Conservation (phyloP, 2,888 invertebrate species). For the Melanostoma scalare region DNA sequence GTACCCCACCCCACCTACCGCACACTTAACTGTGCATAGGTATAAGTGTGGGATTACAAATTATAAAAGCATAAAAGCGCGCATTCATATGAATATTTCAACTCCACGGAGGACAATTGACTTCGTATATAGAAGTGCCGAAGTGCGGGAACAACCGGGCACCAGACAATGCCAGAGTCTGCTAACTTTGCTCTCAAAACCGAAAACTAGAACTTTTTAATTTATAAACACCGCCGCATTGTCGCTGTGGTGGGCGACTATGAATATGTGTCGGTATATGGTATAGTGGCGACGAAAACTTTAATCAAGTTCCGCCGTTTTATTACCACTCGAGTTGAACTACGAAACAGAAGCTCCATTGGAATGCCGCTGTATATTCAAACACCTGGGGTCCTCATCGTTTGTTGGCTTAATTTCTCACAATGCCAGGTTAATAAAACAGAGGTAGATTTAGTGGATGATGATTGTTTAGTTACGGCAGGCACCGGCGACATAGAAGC, state of each 20-base stretch:
- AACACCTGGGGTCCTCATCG: constrained; percentile 53
- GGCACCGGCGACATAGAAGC: neutral
- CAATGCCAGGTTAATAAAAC: constrained; percentile 68
- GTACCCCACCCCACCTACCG: constrained; percentile 8
- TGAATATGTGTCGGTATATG: no score
- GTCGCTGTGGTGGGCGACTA: constrained; percentile 12
- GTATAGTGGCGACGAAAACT: constrained; percentile 53
- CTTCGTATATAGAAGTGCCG: neutral
- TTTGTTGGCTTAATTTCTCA: constrained; percentile 61
- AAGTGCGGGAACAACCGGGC: constrained; percentile 7
- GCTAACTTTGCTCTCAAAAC: constrained; percentile 52
- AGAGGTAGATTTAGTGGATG: constrained; percentile 66
- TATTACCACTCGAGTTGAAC: constrained; percentile 55
- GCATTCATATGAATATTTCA: constrained; percentile 59
- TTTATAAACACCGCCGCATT: constrained; percentile 65
- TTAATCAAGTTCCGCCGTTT: constrained; percentile 71
- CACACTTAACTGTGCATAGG: constrained; percentile 14
- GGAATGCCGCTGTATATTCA: constrained; percentile 33
- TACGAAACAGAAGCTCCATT: constrained; percentile 28
- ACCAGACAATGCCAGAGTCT: constrained; percentile 51
- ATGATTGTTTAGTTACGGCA: constrained; percentile 57
- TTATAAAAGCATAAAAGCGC: constrained; percentile 79
- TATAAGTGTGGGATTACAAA: constrained; percentile 75
- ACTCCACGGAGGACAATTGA: constrained; percentile 59
- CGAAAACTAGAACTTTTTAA: constrained; percentile 65